Evolutionary conservation across 2,113 vertebrate species (phyloP).

Genomic region (Hylia prasina): DNA sequence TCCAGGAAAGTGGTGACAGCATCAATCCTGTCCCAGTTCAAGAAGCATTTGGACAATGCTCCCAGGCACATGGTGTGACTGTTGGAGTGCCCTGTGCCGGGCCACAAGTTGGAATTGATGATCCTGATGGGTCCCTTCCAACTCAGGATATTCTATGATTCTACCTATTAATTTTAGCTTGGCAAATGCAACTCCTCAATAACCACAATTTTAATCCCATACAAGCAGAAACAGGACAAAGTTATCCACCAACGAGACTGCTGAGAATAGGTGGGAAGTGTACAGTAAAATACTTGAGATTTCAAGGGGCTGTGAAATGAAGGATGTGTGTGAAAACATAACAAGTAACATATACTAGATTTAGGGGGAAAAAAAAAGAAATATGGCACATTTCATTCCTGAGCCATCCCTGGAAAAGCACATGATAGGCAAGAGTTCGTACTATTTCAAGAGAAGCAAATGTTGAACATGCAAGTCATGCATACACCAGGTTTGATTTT

Average conservation of each 20-base stretch:
- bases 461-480: not conserved
- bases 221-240: not conserved
- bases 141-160: not conserved
- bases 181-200: not conserved
- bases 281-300: not conserved
- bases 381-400: not conserved
- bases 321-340: not conserved
- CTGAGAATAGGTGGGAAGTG: not conserved
- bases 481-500: not conserved
- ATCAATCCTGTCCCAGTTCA: not conserved
- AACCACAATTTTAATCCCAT: not conserved
- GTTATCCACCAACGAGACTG: not conserved
- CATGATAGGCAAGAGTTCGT: accelerated
- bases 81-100: not conserved
- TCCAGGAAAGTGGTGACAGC: not conserved
- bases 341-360: not conserved
- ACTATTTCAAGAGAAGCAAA: not conserved
- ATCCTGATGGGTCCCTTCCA: not conserved
- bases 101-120: accelerated
- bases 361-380: not conserved
- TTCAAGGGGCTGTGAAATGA: not conserved
- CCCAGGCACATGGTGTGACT: not conserved
- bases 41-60: not conserved
- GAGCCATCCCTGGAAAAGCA: not conserved
- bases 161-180: not conserved